A percentile compares a stretch with the other conserved stretches of the same genome.
Conservation (phyloP, 2,888 invertebrate species). For the Drosophila melanosoma region DNA sequence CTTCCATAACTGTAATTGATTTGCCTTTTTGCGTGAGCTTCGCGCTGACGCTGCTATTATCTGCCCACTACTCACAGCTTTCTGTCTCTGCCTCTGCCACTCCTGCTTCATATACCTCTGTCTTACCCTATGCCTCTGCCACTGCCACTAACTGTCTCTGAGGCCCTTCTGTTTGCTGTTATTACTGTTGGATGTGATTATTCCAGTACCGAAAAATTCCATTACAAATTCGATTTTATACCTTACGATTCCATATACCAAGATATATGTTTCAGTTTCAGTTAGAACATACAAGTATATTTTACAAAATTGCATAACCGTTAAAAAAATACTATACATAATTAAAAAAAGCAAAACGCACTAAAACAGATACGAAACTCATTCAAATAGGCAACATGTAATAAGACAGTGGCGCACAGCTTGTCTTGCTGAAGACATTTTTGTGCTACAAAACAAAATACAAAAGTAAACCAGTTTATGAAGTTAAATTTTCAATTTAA, state of each 20-base stretch:
- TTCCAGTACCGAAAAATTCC: neutral
- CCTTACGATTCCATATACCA: neutral
- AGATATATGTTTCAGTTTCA: neutral
- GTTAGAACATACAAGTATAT: neutral
- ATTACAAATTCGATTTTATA: neutral
- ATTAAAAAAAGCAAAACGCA: neutral
- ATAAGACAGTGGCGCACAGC: neutral
- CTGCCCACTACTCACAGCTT: constrained; percentile 5
- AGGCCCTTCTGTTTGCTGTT: constrained; percentile 23
- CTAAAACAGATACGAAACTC: neutral
- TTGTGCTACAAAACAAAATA: neutral
- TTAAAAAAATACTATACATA: neutral
- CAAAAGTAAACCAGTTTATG: neutral
- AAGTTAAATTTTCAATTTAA: neutral
- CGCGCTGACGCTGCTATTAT: constrained; percentile 38
- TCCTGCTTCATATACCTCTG: neutral
- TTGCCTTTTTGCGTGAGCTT: constrained; percentile 59
- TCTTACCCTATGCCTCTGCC: neutral
- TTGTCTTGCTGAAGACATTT: neutral
- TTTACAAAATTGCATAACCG: neutral
- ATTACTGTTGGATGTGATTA: neutral
- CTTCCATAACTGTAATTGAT: constrained; percentile 77
- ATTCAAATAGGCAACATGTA: neutral
- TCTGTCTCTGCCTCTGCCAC: neutral
- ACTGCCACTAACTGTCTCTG: constrained; percentile 7